Evolutionary conservation across 2,888 invertebrate species (phyloP).

Genomic region (Drosophila robusta): DNA sequence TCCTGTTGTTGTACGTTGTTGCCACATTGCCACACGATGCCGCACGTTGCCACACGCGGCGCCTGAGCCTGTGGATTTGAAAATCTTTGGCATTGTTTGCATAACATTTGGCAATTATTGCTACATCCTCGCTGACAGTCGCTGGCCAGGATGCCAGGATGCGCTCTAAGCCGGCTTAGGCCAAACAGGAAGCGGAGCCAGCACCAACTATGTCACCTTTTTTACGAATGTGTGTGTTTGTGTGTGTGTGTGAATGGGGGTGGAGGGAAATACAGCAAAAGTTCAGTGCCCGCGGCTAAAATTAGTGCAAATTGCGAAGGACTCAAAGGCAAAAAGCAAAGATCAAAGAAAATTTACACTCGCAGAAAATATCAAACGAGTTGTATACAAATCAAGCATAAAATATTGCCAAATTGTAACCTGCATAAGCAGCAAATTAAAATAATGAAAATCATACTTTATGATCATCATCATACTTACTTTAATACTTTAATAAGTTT

Average conservation of each 20-base stretch:
- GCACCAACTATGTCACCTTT: slow-evolving; percentile 13
- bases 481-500: no score
- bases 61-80: slow-evolving; percentile 65
- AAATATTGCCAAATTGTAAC: no score
- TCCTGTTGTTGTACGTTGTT: slow-evolving; percentile 21
- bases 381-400: no score
- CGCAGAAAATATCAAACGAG: not conserved
- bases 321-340: slow-evolving; percentile 18
- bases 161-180: slow-evolving; percentile 71
- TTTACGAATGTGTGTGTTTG: not conserved
- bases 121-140: slow-evolving; percentile 75
- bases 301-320: slow-evolving; percentile 47
- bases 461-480: no score
- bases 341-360: slow-evolving; percentile 12
- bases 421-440: no score
- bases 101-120: slow-evolving; percentile 81
- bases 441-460: no score
- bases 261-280: slow-evolving; percentile 37
- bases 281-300: slow-evolving; percentile 53
- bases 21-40: slow-evolving; percentile 34
- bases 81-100: slow-evolving; percentile 74
- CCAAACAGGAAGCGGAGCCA: slow-evolving; percentile 37
- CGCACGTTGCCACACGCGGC: slow-evolving; percentile 71
- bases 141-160: slow-evolving; percentile 50
- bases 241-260: slow-evolving; percentile 9